A percentile compares a stretch with the other conserved stretches of the same genome.
These are phyloP conservation scores for Vanacampus margaritifer DNA, from an alignment of 2,113 vertebrate species.

Conservation along the genomic window DNA sequence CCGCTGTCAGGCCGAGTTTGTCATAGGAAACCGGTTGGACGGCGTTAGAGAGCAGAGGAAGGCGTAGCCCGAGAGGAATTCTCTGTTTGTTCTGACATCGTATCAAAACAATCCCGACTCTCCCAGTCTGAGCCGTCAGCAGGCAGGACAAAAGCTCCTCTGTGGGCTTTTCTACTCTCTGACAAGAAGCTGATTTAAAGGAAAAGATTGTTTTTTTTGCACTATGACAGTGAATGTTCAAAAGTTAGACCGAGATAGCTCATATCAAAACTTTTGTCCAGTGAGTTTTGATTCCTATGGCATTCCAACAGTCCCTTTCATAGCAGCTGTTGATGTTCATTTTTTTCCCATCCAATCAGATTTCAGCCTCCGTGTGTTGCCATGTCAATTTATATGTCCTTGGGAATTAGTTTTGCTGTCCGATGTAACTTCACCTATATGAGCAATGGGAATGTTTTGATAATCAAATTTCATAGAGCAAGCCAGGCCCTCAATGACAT, in stretches of 20 bases:
- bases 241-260: too few species aligned
- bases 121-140: slow-evolving; percentile 6
- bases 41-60: slow-evolving; percentile 48
- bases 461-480: too few species aligned
- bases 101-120: slow-evolving; percentile 63
- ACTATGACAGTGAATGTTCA: neutral
- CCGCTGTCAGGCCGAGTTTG: slow-evolving; percentile 3
- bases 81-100: slow-evolving; percentile 60
- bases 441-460: too few species aligned
- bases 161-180: slow-evolving; percentile 32
- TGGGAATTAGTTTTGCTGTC: too few species aligned
- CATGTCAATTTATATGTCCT: neutral
- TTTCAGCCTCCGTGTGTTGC: neutral
- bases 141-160: slow-evolving; percentile 46
- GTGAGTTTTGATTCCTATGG: too few species aligned
- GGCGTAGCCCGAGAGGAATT: slow-evolving; percentile 39
- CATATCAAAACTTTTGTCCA: too few species aligned
- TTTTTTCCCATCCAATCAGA: neutral
- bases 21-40: slow-evolving; percentile 47
- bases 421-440: too few species aligned
- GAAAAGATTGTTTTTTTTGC: neutral
- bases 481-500: too few species aligned
- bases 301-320: too few species aligned
- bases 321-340: neutral
- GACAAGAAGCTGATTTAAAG: slow-evolving; percentile 17